These are phyloP conservation scores for Oriolus oriolus DNA, from an alignment of 2,113 vertebrate genomes.

Conservation along the genomic window DNA sequence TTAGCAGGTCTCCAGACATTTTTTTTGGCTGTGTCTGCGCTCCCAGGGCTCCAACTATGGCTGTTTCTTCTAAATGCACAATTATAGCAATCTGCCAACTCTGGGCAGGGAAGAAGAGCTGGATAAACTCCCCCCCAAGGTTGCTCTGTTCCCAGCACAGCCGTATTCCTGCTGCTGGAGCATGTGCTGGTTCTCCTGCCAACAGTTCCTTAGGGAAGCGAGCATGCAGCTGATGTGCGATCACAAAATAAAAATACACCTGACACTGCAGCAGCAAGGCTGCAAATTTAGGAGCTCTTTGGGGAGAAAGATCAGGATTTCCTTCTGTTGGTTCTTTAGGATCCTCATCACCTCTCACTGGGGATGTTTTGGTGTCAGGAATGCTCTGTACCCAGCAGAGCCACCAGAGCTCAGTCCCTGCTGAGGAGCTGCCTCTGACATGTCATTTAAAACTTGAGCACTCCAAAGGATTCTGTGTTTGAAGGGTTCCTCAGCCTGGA, in stretches of 20 bases:
- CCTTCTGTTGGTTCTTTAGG: neutral
- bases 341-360: neutral
- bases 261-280: neutral
- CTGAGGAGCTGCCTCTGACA: neutral
- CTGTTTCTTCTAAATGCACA: neutral
- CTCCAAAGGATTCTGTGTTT: neutral
- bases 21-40: neutral
- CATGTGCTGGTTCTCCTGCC: neutral
- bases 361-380: neutral
- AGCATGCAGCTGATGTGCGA: neutral
- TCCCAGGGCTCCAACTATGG: neutral
- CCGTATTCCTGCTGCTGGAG: neutral
- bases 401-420: neutral
- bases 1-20: neutral
- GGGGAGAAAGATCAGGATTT: neutral
- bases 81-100: neutral
- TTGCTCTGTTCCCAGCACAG: neutral
- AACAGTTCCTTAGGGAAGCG: neutral
- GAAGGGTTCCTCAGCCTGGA: neutral
- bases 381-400: neutral
- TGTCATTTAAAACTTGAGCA: rapidly evolving
- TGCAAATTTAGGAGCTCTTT: neutral
- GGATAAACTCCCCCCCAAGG: neutral
- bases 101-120: neutral
- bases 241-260: neutral